phyloP scores from a whole-genome alignment of 2,888 invertebrate genomes.

The Melinaea marsaeus region DNA sequence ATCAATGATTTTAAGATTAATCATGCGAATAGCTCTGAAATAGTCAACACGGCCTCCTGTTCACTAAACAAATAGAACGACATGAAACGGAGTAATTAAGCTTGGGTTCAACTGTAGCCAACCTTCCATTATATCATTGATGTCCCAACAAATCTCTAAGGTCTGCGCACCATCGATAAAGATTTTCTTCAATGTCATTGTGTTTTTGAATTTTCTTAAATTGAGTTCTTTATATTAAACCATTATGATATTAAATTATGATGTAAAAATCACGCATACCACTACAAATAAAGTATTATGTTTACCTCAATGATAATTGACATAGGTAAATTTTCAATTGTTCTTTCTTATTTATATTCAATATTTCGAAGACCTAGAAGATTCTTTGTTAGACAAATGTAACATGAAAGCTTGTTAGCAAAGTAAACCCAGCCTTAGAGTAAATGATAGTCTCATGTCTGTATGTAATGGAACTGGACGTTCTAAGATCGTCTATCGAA shows the following conservation, averaged over 20 bases:
- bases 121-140: constrained; percentile 21
- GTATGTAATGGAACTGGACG: constrained; percentile 7
- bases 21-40: not conserved
- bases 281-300: too few species aligned
- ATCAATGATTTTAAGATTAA: not conserved
- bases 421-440: constrained; percentile 3
- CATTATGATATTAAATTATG: too few species aligned
- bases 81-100: constrained; percentile 20
- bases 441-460: not conserved
- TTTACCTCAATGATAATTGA: too few species aligned
- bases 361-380: too few species aligned
- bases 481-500: not conserved
- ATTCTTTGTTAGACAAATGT: not conserved
- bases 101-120: constrained; percentile 11
- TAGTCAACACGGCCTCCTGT: constrained; percentile 9
- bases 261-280: too few species aligned
- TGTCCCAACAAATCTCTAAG: not conserved
- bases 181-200: not conserved
- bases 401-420: not conserved
- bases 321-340: too few species aligned
- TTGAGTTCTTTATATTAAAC: too few species aligned
- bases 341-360: too few species aligned
- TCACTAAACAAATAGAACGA: constrained; percentile 21
- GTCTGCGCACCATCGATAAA: not conserved
- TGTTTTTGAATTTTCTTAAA: too few species aligned